Evolutionary conservation across 2,797 vertebrate species (phyloP).

Genomic region (Limosa lapponica): DNA sequence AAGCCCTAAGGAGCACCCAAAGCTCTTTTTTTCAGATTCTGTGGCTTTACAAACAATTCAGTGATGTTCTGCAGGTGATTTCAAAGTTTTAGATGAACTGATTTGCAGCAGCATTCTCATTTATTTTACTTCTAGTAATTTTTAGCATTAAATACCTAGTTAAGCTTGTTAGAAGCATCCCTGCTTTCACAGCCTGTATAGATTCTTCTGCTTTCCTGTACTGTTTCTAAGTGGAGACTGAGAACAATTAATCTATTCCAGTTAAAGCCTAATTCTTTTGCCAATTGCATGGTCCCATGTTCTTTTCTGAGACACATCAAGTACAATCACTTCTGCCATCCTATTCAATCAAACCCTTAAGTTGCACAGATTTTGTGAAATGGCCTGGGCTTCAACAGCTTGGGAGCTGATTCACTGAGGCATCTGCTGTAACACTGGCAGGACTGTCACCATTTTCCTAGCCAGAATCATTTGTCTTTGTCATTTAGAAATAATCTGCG

Average conservation of each 20-base stretch:
- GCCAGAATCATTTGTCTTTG: slow-evolving; percentile 54
- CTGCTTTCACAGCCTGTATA: background rate
- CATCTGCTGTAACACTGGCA: slow-evolving; percentile 58
- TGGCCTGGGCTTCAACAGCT: slow-evolving; percentile 55
- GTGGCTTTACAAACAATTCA: background rate
- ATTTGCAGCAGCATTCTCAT: background rate
- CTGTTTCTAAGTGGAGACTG: background rate
- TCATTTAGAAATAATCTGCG: slow-evolving; percentile 56
- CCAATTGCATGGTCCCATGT: slow-evolving; percentile 1
- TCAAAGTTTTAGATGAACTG: background rate
- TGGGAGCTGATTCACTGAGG: slow-evolving; percentile 61
- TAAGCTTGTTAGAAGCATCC: background rate
- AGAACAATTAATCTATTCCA: slow-evolving; percentile 50
- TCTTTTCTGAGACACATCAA: slow-evolving; percentile 40
- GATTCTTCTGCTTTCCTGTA: slow-evolving; percentile 1
- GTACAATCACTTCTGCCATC: slow-evolving; percentile 54
- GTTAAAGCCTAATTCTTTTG: slow-evolving; percentile 41
- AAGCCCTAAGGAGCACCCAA: background rate
- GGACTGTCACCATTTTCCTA: slow-evolving; percentile 39
- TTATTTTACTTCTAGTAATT: background rate
- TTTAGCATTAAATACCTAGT: background rate
- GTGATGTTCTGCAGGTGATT: background rate
- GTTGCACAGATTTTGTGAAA: slow-evolving; percentile 43
- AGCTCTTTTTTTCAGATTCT: background rate
- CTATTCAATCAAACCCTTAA: slow-evolving; percentile 47